Evolutionary conservation across 2,797 vertebrate species (phyloP).

Genomic region (Lacerta viridis): DNA sequence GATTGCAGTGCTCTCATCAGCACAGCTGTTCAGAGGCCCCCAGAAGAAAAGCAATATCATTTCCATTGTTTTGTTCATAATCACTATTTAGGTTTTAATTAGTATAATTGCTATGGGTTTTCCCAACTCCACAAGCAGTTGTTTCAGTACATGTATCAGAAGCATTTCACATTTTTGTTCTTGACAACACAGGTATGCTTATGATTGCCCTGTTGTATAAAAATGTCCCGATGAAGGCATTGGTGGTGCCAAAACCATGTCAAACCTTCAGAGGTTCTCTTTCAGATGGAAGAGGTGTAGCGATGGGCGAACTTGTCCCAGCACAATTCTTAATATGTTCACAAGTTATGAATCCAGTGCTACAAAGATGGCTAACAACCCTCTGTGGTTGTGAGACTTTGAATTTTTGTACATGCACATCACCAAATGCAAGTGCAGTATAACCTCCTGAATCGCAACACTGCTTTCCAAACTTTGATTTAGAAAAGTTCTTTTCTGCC

Average conservation of each 20-base stretch:
- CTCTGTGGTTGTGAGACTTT: too few species aligned
- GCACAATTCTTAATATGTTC: too few species aligned
- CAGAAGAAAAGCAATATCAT: conserved; percentile 20
- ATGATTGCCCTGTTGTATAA: not conserved
- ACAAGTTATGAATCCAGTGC: too few species aligned
- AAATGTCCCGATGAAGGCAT: not conserved
- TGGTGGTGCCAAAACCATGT: not conserved
- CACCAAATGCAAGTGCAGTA: too few species aligned
- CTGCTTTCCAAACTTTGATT: too few species aligned
- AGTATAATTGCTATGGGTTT: not conserved
- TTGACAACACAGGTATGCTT: not conserved
- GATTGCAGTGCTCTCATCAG: not conserved
- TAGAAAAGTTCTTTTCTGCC: too few species aligned
- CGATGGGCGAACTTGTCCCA: too few species aligned
- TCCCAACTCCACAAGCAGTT: not conserved
- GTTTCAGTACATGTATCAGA: not conserved
- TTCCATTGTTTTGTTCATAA: conserved; percentile 21
- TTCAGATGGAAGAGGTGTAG: not conserved
- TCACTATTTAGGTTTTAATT: conserved; percentile 21
- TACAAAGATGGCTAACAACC: too few species aligned
- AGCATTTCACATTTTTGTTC: not conserved
- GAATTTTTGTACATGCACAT: too few species aligned
- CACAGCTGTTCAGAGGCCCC: conserved; percentile 4
- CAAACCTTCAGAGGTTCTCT: not conserved
- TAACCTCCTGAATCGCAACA: too few species aligned